Conservation (phyloP, 2,797 vertebrate genomes). For the Australoheros facetus region DNA sequence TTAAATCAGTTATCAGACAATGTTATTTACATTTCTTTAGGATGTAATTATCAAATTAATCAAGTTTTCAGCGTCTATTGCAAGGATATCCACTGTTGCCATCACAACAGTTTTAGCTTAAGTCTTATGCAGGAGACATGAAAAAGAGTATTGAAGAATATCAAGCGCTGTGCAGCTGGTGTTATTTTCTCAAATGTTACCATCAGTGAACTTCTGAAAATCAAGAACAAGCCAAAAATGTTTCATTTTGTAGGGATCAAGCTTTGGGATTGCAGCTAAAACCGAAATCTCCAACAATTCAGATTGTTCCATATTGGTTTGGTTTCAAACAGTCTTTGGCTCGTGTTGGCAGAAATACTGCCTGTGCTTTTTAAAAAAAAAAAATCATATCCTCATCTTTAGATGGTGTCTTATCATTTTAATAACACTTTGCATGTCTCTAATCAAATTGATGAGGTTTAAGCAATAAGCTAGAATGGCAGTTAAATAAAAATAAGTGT, state of each 20-base stretch:
- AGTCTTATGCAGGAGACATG: not conserved
- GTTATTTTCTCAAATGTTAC: not conserved
- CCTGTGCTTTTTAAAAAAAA: not conserved
- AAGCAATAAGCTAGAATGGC: not conserved
- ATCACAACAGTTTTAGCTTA: too few species aligned
- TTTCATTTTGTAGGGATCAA: slow-evolving; percentile 9
- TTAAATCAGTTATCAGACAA: slow-evolving; percentile 2
- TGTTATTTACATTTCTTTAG: slow-evolving; percentile 1
- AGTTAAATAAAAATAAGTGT: slow-evolving; percentile 16
- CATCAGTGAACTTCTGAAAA: slow-evolving; percentile 24
- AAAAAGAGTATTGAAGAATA: not conserved
- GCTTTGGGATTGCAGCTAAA: not conserved
- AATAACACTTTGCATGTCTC: slow-evolving; percentile 20
- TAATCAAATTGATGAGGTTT: slow-evolving; percentile 11
- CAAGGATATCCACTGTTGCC: too few species aligned
- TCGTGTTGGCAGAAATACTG: slow-evolving; percentile 3
- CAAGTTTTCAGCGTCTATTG: not conserved
- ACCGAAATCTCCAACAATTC: slow-evolving; percentile 6
- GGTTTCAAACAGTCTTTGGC: not conserved
- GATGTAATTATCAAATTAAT: slow-evolving; percentile 8
- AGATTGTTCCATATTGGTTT: not conserved
- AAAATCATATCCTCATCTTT: not conserved
- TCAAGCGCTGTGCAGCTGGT: not conserved
- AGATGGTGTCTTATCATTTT: slow-evolving; percentile 8
- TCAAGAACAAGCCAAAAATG: slow-evolving; percentile 2